A percentile compares a stretch with the other conserved stretches of the same genome.
Conservation (phyloP, 2,888 invertebrate species). For the Seira ritae region DNA sequence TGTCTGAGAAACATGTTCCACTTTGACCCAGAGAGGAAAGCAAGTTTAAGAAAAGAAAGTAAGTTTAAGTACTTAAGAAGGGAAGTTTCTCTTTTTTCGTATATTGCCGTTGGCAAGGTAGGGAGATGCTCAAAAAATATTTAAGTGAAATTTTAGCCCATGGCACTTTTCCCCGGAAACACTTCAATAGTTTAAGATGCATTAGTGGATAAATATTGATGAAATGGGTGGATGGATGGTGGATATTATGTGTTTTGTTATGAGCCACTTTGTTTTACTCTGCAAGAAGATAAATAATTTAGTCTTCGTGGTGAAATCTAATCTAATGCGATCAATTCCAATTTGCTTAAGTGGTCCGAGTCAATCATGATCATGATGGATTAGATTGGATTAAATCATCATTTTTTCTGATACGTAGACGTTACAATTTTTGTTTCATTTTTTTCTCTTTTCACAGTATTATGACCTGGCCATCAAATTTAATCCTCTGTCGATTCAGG, state of each 20-base stretch:
- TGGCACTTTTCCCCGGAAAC: neutral
- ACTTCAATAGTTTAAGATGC: neutral
- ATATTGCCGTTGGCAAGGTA: neutral
- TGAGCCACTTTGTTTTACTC: too few species aligned
- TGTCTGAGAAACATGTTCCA: neutral
- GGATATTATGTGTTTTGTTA: too few species aligned
- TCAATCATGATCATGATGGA: neutral
- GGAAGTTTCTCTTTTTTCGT: neutral
- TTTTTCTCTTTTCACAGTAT: conserved; percentile 58
- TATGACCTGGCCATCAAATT: conserved; percentile 69
- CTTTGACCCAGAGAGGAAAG: neutral
- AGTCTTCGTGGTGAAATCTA: too few species aligned
- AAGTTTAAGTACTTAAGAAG: too few species aligned
- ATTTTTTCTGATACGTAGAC: neutral
- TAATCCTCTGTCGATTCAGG: conserved; percentile 68
- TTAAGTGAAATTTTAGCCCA: neutral
- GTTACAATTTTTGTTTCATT: conserved; percentile 5
- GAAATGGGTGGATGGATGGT: too few species aligned
- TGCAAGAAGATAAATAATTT: too few species aligned
- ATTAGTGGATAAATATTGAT: too few species aligned
- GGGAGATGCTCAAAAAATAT: neutral
- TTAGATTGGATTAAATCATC: neutral
- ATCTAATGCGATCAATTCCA: neutral
- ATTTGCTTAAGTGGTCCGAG: neutral
- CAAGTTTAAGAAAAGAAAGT: neutral